A percentile compares a stretch with the other conserved stretches of the same genome.
Evolutionary conservation across 2,113 vertebrate genomes (phyloP).

Genomic region (Mirounga angustirostris): DNA sequence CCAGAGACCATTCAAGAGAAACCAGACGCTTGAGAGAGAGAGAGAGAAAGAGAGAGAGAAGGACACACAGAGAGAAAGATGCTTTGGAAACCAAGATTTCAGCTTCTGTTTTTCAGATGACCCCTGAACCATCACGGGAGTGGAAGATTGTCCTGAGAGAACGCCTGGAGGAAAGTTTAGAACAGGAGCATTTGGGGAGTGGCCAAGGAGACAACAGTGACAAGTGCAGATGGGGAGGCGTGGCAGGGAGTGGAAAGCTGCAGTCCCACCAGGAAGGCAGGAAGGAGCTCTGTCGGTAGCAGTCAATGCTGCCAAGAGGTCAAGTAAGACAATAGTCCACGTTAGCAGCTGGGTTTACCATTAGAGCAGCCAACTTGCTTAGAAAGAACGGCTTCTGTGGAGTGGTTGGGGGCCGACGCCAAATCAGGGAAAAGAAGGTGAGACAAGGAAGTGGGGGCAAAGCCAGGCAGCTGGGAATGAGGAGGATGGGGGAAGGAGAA

Average conservation of each 20-base stretch:
- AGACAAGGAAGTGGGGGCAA: accelerated
- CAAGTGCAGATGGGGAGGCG: too few species aligned
- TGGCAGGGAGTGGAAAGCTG: accelerated
- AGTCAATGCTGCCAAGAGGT: not conserved
- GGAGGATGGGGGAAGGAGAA: not conserved
- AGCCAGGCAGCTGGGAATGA: accelerated
- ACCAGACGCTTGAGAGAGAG: not conserved
- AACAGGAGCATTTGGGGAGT: not conserved
- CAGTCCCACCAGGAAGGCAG: accelerated
- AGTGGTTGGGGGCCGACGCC: not conserved
- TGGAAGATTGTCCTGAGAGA: not conserved
- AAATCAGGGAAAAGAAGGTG: accelerated
- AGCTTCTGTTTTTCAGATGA: not conserved
- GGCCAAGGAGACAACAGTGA: too few species aligned
- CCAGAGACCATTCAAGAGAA: not conserved
- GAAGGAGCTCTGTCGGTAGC: not conserved
- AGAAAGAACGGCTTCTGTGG: not conserved
- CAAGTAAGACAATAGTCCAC: not conserved
- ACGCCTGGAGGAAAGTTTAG: not conserved
- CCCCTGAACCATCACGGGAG: not conserved
- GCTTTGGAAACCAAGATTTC: not conserved
- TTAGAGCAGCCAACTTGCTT: not conserved
- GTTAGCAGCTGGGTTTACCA: not conserved
- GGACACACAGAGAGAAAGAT: too few species aligned
- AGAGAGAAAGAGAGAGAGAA: not conserved